These are phyloP conservation scores for Coptotermes formosanus DNA, from an alignment of 1,140 invertebrate species.

Conservation along the genomic window DNA sequence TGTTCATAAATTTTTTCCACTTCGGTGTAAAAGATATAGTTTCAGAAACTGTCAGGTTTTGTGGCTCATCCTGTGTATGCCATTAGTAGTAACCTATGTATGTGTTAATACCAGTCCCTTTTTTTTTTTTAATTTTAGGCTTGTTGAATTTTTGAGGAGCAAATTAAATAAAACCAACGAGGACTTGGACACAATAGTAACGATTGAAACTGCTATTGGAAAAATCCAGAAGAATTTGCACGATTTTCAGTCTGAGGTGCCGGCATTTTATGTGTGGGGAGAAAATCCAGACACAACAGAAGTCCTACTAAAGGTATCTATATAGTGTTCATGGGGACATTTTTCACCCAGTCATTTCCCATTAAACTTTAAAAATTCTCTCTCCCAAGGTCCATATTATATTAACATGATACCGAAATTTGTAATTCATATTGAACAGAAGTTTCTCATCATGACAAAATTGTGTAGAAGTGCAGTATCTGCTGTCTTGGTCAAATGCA, in stretches of 20 bases:
- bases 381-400: neutral
- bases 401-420: neutral
- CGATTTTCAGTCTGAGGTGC: constrained; percentile 60
- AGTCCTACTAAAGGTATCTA: constrained; percentile 38
- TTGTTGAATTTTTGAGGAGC: constrained; percentile 54
- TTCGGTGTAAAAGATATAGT: too few relatives aligned
- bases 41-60: neutral
- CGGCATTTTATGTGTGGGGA: constrained; percentile 70
- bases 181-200: constrained; percentile 46
- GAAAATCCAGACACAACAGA: constrained; percentile 40
- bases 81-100: neutral
- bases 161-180: constrained; percentile 42
- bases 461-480: too few relatives aligned
- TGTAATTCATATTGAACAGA: neutral
- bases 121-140: constrained; percentile 43
- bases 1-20: too few relatives aligned
- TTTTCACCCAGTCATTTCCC: neutral
- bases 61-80: too few relatives aligned
- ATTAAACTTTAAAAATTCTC: neutral
- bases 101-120: neutral
- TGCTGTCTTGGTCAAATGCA: too few relatives aligned
- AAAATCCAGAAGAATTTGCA: constrained; percentile 62
- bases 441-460: neutral
- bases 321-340: too few relatives aligned
- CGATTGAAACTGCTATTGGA: constrained; percentile 61